These are phyloP conservation scores for Penaeus monodon DNA, from an alignment of 2,888 invertebrate genomes.

Conservation along the genomic window DNA sequence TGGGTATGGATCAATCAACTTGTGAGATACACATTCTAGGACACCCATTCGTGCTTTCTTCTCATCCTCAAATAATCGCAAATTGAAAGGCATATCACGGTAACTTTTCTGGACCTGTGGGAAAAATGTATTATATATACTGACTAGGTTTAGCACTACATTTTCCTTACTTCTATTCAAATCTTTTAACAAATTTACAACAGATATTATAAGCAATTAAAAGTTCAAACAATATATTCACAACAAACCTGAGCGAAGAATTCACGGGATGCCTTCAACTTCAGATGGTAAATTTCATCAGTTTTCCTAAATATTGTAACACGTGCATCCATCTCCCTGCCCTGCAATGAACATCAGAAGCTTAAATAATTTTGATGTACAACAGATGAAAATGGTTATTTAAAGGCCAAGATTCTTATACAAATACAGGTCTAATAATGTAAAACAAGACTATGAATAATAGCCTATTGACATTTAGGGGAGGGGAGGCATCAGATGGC, in stretches of 20 bases:
- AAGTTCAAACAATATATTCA: conserved; percentile 67
- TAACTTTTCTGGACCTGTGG: conserved; percentile 83
- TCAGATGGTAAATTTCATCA: conserved; percentile 95
- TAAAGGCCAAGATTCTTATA: background rate
- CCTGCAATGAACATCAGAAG: conserved; percentile 72
- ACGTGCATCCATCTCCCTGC: conserved; percentile 91
- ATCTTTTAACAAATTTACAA: conserved; percentile 3
- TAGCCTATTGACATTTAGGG: too few relatives aligned
- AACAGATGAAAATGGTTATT: background rate
- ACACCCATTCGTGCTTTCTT: conserved; percentile 98
- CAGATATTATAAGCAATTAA: conserved; percentile 3
- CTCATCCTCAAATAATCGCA: conserved; percentile 95
- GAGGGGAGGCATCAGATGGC: conserved; percentile 38
- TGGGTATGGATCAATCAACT: conserved; percentile 97
- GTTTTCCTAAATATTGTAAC: conserved; percentile 99
- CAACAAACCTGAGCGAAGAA: conserved; percentile 83
- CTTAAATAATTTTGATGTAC: background rate
- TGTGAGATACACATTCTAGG: conserved; percentile 97
- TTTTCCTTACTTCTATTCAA: background rate
- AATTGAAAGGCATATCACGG: conserved; percentile 97
- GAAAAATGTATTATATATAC: background rate
- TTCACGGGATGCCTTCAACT: conserved; percentile 95
- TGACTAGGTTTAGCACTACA: background rate
- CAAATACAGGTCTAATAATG: too few relatives aligned
- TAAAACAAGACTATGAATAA: too few relatives aligned